Percentiles rank a stretch among this genome's conserved stretches.
Conservation (phyloP, 2,888 invertebrate genomes). For the Anarsia innoxiella region DNA sequence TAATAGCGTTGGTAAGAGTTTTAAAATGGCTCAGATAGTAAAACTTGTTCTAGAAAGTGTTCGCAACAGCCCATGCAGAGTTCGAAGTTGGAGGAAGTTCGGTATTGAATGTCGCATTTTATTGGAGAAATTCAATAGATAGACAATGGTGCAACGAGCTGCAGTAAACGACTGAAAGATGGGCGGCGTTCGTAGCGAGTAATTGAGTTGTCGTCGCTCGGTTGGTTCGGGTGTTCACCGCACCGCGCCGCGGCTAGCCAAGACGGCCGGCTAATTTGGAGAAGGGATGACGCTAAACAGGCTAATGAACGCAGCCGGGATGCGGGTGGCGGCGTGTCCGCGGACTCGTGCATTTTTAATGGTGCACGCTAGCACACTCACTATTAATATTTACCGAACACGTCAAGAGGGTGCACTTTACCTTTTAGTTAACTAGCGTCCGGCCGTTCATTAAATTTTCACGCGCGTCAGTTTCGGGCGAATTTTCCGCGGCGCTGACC, state of each 20-base stretch:
- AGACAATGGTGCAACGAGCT: conserved; percentile 32
- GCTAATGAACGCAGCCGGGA: conserved; percentile 54
- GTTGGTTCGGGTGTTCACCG: too few species aligned
- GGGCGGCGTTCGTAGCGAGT: conserved; percentile 25
- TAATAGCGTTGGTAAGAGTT: conserved; percentile 70
- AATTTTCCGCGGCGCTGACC: conserved; percentile 74
- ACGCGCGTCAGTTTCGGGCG: conserved; percentile 75
- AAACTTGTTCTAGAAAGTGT: conserved; percentile 65
- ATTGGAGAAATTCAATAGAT: conserved; percentile 61
- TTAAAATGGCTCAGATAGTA: conserved; percentile 66
- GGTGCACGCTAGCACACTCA: conserved; percentile 69
- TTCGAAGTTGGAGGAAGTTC: conserved; percentile 49
- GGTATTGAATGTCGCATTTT: conserved; percentile 62
- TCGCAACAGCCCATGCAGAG: conserved; percentile 56
- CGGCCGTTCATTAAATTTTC: conserved; percentile 76
- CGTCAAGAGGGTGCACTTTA: conserved; percentile 76
- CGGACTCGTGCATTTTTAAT: conserved; percentile 73
- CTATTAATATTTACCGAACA: conserved; percentile 76
- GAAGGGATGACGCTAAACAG: conserved; percentile 42
- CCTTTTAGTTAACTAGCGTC: conserved; percentile 76
- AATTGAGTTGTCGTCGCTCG: conserved; percentile 27
- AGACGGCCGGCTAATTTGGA: conserved; percentile 33
- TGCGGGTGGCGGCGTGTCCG: conserved; percentile 56
- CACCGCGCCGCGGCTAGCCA: conserved; percentile 20
- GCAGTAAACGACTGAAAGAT: conserved; percentile 29